Percentiles rank a stretch among this genome's conserved stretches.
Conservation (phyloP, 2,797 vertebrate species). For the Anisognathus igniventris region DNA sequence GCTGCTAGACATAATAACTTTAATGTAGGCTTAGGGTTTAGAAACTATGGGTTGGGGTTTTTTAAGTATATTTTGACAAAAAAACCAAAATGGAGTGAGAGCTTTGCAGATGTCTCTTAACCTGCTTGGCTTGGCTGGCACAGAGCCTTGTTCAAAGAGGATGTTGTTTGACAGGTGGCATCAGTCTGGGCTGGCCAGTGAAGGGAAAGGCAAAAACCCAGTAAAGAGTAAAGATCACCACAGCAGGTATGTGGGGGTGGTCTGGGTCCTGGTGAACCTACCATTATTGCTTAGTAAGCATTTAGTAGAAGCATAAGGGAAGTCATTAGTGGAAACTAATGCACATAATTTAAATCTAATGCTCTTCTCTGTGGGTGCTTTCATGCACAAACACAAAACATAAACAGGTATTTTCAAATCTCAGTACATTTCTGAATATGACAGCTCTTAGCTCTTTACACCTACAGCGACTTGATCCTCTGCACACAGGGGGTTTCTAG, state of each 20-base stretch:
- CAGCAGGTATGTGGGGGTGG: rapidly evolving
- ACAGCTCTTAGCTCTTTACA: not conserved
- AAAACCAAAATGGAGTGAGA: not conserved
- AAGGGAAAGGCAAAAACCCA: not conserved
- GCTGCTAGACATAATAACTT: not conserved
- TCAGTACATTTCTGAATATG: not conserved
- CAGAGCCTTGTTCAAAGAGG: not conserved
- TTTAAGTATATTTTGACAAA: not conserved
- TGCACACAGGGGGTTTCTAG: not conserved
- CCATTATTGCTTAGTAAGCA: not conserved
- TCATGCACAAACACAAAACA: not conserved
- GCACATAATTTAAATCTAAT: not conserved
- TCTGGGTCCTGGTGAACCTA: not conserved
- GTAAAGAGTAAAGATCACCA: not conserved
- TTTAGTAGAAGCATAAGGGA: not conserved
- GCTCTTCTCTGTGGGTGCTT: not conserved
- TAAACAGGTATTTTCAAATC: conserved; percentile 12
- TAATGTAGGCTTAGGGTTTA: not conserved
- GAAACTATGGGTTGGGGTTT: rapidly evolving
- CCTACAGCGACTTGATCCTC: not conserved
- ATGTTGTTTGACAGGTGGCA: not conserved
- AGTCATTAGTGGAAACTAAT: not conserved
- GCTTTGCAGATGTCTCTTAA: not conserved
- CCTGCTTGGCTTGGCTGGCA: rapidly evolving
- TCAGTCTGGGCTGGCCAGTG: not conserved